Evolutionary conservation across 2,113 vertebrate species (phyloP).

Genomic region (Silurus meridionalis): DNA sequence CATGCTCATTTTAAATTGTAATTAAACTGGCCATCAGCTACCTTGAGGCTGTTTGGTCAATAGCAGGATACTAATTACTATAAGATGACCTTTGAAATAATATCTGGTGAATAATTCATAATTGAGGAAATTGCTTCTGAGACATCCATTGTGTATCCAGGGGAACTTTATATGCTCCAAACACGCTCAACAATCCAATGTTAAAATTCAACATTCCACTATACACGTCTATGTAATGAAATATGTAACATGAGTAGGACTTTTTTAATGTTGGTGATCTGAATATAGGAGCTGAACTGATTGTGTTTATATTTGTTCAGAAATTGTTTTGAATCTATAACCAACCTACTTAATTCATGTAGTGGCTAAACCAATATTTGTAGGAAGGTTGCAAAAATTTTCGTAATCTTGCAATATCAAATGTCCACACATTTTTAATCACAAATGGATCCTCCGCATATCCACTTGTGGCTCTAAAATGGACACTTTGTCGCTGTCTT

Average conservation of each 20-base stretch:
- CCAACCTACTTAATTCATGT: background rate
- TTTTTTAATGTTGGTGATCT: background rate
- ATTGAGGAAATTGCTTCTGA: conserved; percentile 74
- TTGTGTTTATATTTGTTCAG: background rate
- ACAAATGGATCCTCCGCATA: background rate
- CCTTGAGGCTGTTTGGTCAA: conserved; percentile 82
- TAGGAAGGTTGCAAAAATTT: background rate
- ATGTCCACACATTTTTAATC: no score
- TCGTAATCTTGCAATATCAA: background rate
- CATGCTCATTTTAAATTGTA: conserved; percentile 81
- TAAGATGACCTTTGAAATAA: conserved; percentile 84
- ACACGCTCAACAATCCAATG: conserved; percentile 45
- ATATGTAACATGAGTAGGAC: conserved; percentile 1
- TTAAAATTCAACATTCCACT: conserved; percentile 43
- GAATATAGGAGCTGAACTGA: background rate
- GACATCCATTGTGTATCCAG: conserved; percentile 68
- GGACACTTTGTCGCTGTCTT: background rate
- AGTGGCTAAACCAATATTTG: background rate
- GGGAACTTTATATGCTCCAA: conserved; percentile 63
- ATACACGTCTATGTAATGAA: conserved; percentile 21
- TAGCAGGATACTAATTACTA: conserved; percentile 82
- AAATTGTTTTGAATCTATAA: background rate
- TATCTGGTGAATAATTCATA: conserved; percentile 83
- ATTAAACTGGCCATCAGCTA: conserved; percentile 82
- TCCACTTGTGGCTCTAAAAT: background rate